A percentile compares a stretch with the other conserved stretches of the same genome.
phyloP scores from a whole-genome alignment of 2,113 vertebrate genomes.

The Campylorhamphus procurvoides region DNA sequence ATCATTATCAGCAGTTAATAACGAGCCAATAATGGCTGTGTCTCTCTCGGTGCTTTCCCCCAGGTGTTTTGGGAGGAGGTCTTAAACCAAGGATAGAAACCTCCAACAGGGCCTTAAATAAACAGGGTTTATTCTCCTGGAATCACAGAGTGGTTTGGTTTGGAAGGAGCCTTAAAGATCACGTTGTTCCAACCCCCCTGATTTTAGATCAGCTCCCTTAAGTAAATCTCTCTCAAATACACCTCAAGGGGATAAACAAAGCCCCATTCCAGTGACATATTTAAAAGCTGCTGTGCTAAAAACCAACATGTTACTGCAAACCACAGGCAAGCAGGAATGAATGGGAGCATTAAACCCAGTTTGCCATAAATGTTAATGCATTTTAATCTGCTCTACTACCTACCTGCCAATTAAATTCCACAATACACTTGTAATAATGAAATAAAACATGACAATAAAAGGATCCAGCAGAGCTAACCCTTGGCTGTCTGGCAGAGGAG shows the following conservation, averaged over 20 bases:
- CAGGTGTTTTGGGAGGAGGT: neutral
- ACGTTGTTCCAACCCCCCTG: no score
- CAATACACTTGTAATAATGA: neutral
- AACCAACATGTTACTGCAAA: neutral
- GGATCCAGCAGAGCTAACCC: neutral
- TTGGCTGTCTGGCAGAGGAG: neutral
- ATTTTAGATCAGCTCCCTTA: neutral
- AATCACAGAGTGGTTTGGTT: neutral
- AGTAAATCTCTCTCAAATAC: neutral
- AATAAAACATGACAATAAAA: neutral
- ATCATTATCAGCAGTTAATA: neutral
- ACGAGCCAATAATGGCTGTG: neutral
- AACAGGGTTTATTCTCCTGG: neutral
- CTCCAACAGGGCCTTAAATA: neutral
- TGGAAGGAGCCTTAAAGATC: neutral
- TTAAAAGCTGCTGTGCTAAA: neutral
- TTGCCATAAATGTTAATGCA: neutral
- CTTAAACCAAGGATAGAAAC: neutral
- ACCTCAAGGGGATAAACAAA: neutral
- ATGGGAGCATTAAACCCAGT: neutral
- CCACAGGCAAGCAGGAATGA: neutral
- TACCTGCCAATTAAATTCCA: slow-evolving; percentile 13
- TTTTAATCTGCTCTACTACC: neutral
- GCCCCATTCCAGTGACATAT: neutral
- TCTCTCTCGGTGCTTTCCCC: neutral